phyloP scores from a whole-genome alignment of 2,113 vertebrate species.

The Ammodytes dubius region DNA sequence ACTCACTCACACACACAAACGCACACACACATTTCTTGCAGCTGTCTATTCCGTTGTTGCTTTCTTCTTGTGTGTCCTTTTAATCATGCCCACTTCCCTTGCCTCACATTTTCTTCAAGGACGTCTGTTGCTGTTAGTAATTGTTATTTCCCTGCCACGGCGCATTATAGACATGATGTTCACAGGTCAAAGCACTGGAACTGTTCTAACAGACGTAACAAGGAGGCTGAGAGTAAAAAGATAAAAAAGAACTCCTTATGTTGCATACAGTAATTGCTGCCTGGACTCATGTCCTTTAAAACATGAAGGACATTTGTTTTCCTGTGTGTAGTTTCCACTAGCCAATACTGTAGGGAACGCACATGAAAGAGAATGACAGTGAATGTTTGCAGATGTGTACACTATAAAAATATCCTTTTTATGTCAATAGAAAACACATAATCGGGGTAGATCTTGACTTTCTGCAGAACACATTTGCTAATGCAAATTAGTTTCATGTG shows the following conservation, averaged over 20 bases:
- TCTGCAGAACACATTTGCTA: neutral
- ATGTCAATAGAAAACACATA: neutral
- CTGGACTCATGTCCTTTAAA: neutral
- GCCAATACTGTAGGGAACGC: neutral
- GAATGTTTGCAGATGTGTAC: neutral
- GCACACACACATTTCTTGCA: slow-evolving; percentile 22
- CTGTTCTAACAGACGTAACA: neutral
- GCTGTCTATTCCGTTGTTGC: slow-evolving; percentile 43
- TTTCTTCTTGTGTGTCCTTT: slow-evolving; percentile 52
- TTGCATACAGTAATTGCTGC: neutral
- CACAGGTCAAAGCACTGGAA: neutral
- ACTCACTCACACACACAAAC: too few species aligned
- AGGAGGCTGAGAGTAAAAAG: neutral
- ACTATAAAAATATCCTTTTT: neutral
- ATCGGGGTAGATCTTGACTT: neutral
- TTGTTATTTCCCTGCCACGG: slow-evolving; percentile 18
- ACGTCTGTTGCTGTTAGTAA: slow-evolving; percentile 29
- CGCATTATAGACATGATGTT: slow-evolving; percentile 30
- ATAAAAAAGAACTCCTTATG: neutral
- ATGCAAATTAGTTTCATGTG: slow-evolving; percentile 12
- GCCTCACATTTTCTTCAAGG: slow-evolving; percentile 58
- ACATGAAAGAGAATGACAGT: neutral
- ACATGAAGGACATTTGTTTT: neutral
- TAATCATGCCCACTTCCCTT: slow-evolving; percentile 45
- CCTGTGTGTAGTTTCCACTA: neutral